A percentile compares a stretch with the other conserved stretches of the same genome.
Evolutionary conservation across 2,797 vertebrate species (phyloP).

Genomic region (Tauraco hartlaubi): DNA sequence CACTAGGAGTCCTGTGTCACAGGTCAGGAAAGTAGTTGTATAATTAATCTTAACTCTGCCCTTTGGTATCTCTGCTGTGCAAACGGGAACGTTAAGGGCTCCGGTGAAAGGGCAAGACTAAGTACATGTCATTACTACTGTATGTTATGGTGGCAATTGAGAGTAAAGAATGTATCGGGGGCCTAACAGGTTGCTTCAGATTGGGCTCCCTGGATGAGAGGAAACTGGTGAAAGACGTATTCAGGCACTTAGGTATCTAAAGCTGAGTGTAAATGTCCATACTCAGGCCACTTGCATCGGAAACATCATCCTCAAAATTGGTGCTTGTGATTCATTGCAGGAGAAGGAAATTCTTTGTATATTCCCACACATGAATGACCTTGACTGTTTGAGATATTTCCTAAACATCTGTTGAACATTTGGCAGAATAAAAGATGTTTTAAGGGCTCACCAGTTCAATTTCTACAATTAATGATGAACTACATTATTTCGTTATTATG

Average conservation of each 20-base stretch:
- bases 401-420: slow-evolving; percentile 15
- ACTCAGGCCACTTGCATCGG: not conserved
- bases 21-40: not conserved
- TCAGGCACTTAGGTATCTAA: not conserved
- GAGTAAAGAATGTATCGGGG: not conserved
- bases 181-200: not conserved
- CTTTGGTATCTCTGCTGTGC: not conserved
- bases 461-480: not conserved
- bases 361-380: not conserved
- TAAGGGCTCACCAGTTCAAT: not conserved
- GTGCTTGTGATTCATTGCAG: not conserved
- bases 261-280: not conserved
- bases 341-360: slow-evolving; percentile 14
- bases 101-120: not conserved
- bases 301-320: not conserved
- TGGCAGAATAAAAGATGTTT: not conserved
- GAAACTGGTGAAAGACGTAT: not conserved
- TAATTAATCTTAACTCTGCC: not conserved
- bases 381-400: not conserved
- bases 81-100: not conserved
- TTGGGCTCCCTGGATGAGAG: not conserved
- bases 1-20: not conserved
- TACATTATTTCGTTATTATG: not conserved
- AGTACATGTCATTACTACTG: not conserved
- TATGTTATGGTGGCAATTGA: not conserved